Evolutionary conservation across 2,113 vertebrate genomes (phyloP).

Genomic region (Larimichthys crocea): DNA sequence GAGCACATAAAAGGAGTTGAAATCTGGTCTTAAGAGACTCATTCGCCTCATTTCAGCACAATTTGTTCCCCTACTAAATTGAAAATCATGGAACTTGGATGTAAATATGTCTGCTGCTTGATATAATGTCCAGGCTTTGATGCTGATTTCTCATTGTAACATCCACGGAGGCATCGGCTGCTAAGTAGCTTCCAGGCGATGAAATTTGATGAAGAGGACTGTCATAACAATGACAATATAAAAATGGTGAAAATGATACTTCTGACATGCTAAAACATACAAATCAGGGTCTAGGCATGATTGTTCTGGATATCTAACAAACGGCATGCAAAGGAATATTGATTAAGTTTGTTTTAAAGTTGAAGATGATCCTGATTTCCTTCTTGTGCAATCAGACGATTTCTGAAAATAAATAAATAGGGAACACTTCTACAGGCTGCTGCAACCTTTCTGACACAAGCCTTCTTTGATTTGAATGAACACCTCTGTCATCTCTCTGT

Average conservation of each 20-base stretch:
- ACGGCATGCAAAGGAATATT: background rate
- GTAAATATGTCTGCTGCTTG: slow-evolving; percentile 56
- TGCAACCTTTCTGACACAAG: slow-evolving; percentile 1
- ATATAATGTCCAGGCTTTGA: slow-evolving; percentile 20
- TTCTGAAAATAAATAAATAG: background rate
- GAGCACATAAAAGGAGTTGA: slow-evolving; percentile 22
- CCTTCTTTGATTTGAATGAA: slow-evolving; percentile 44
- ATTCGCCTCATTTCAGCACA: slow-evolving; percentile 28
- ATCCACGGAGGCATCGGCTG: background rate
- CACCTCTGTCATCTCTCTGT: slow-evolving; percentile 36
- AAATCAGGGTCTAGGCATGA: slow-evolving; percentile 25
- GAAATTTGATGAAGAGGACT: slow-evolving; percentile 21
- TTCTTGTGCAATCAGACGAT: background rate
- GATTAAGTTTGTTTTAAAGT: slow-evolving; percentile 27
- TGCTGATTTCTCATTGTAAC: slow-evolving; percentile 8
- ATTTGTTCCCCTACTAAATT: slow-evolving; percentile 23
- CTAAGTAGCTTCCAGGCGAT: slow-evolving; percentile 30
- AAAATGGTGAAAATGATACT: slow-evolving; percentile 1
- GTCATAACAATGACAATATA: slow-evolving; percentile 39
- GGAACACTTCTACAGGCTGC: background rate
- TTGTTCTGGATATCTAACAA: background rate
- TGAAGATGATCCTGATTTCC: slow-evolving; percentile 6
- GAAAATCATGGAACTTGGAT: slow-evolving; percentile 38
- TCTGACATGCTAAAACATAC: slow-evolving; percentile 43
- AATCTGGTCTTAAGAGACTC: slow-evolving; percentile 43